Conservation (phyloP, 2,888 invertebrate genomes). For the Rhimphoctona megacephalus region DNA sequence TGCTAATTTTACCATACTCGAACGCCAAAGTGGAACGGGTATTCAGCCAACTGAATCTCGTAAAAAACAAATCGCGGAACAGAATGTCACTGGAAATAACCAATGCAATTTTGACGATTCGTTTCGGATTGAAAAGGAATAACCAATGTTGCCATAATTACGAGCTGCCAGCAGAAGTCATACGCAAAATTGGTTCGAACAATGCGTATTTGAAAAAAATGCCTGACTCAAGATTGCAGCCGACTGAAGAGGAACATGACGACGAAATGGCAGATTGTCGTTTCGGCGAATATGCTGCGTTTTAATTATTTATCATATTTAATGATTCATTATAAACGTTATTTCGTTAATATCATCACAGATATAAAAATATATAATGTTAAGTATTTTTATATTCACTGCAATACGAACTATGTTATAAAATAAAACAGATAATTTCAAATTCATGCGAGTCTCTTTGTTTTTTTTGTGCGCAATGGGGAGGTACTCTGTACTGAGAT, state of each 20-base stretch:
- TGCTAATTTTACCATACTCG: slow-evolving; percentile 68
- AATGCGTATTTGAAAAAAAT: slow-evolving; percentile 39
- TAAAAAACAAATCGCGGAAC: slow-evolving; percentile 68
- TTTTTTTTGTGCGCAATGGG: too few species aligned
- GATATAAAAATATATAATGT: too few species aligned
- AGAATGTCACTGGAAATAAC: slow-evolving; percentile 54
- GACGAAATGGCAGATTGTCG: slow-evolving; percentile 25
- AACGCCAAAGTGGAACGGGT: slow-evolving; percentile 71
- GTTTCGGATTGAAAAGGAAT: slow-evolving; percentile 60
- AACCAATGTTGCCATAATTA: slow-evolving; percentile 60
- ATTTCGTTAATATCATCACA: too few species aligned
- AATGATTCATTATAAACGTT: too few species aligned
- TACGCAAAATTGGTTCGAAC: slow-evolving; percentile 47
- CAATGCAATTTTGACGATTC: slow-evolving; percentile 53
- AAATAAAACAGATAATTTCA: too few species aligned
- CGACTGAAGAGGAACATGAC: slow-evolving; percentile 2
- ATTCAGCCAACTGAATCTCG: slow-evolving; percentile 69
- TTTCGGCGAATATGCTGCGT: slow-evolving; percentile 26
- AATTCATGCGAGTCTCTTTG: too few species aligned
- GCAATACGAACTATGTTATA: too few species aligned
- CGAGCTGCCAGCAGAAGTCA: slow-evolving; percentile 47
- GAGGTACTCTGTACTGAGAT: too few species aligned
- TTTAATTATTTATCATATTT: slow-evolving; percentile 6
- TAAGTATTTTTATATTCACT: too few species aligned
- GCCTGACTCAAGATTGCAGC: background rate